Evolutionary conservation across 2,113 vertebrate species (phyloP).

Genomic region (Bothrops jararaca): DNA sequence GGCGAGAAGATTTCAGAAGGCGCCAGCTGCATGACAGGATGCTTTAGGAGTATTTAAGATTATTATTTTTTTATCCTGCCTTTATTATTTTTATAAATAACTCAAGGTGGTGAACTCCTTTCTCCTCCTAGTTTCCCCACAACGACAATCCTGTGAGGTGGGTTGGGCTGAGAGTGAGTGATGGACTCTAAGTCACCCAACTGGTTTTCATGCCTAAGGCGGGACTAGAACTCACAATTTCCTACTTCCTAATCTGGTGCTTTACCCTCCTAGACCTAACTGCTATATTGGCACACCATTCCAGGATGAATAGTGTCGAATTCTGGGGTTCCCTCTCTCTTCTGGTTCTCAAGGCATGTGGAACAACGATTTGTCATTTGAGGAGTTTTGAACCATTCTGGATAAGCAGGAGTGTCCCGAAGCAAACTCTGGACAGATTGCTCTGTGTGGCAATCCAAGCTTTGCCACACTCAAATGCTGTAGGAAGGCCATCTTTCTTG

Average conservation of each 20-base stretch:
- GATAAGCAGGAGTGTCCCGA: not conserved
- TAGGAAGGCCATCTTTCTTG: not conserved
- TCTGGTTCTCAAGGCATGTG: not conserved
- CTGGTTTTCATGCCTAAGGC: rapidly evolving
- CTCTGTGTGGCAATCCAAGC: not conserved
- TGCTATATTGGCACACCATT: not conserved
- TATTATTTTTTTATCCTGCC: not conserved
- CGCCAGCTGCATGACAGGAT: not conserved
- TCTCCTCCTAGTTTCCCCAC: not conserved
- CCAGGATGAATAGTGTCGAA: not conserved
- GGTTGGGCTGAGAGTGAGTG: not conserved
- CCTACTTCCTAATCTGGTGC: too few relatives aligned
- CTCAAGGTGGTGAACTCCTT: not conserved
- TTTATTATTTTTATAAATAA: not conserved
- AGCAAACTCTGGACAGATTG: not conserved
- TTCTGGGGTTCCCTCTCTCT: not conserved
- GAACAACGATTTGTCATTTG: not conserved
- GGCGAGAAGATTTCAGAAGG: not conserved
- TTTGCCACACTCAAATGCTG: not conserved
- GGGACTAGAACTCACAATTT: too few relatives aligned
- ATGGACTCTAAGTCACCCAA: too few relatives aligned
- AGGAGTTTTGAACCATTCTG: not conserved
- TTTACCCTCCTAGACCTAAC: too few relatives aligned
- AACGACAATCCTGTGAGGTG: not conserved
- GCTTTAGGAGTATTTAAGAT: not conserved